A percentile compares a stretch with the other conserved stretches of the same genome.
These are phyloP conservation scores for Apus apus DNA, from an alignment of 2,113 vertebrate species.

Conservation along the genomic window DNA sequence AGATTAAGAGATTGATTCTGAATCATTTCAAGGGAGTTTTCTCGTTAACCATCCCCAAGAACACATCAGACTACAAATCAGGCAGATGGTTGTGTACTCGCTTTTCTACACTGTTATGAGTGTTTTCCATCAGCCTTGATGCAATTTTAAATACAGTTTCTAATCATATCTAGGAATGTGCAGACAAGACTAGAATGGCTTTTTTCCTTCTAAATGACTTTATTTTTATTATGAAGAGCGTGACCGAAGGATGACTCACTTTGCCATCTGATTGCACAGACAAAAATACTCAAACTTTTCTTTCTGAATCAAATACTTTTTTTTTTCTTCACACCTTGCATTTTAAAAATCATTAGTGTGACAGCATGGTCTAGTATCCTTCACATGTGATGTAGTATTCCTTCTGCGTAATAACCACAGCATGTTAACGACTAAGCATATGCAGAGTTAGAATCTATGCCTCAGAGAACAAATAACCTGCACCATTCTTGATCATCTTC, in stretches of 20 bases:
- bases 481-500: neutral
- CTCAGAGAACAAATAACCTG: neutral
- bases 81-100: neutral
- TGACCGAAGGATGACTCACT: neutral
- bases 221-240: neutral
- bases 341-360: neutral
- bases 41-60: neutral
- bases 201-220: neutral
- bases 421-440: neutral
- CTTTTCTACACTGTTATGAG: neutral
- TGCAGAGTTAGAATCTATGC: neutral
- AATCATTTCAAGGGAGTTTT: neutral
- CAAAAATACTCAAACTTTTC: neutral
- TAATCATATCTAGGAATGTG: neutral
- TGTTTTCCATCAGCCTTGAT: neutral
- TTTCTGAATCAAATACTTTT: neutral
- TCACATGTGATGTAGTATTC: neutral
- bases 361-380: neutral
- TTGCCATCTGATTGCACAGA: neutral
- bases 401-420: neutral
- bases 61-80: neutral
- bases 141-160: neutral
- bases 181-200: neutral
- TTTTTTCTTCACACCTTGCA: rapidly evolving
- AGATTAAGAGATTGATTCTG: neutral